These are phyloP conservation scores for Gymnothorax reevesii DNA, from an alignment of 2,797 vertebrate species.

Conservation along the genomic window DNA sequence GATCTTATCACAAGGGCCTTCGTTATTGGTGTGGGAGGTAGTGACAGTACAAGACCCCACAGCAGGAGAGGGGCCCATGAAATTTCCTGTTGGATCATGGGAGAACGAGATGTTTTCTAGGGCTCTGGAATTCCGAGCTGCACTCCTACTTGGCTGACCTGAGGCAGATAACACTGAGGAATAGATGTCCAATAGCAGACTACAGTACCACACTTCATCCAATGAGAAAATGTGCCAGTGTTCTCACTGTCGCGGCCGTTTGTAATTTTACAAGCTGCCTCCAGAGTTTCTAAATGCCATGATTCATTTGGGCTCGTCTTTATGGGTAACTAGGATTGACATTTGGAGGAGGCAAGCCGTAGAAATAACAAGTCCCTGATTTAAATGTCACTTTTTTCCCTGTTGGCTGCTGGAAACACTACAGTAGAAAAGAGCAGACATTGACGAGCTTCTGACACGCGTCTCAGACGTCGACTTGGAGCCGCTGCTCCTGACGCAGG, in stretches of 20 bases:
- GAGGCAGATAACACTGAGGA: conserved; percentile 67
- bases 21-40: too few species aligned
- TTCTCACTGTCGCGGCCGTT: conserved; percentile 76
- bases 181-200: conserved; percentile 77
- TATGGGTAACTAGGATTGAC: conserved; percentile 91
- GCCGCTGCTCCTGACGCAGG: conserved; percentile 56
- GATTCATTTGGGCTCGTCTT: conserved; percentile 85
- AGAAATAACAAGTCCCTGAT: conserved; percentile 75
- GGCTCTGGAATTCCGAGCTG: too few species aligned
- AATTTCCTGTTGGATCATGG: too few species aligned
- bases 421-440: conserved; percentile 92
- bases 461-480: conserved; percentile 92
- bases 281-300: conserved; percentile 90
- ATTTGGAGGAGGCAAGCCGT: conserved; percentile 86
- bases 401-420: conserved; percentile 77
- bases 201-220: conserved; percentile 65
- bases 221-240: conserved; percentile 74
- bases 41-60: too few species aligned
- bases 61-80: too few species aligned
- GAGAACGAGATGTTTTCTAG: too few species aligned
- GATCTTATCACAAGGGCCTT: conserved; percentile 62
- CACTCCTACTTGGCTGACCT: conserved; percentile 42
- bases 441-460: conserved; percentile 99
- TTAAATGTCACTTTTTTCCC: conserved; percentile 93
- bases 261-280: conserved; percentile 83